These are phyloP conservation scores for Ochotona curzoniae DNA, from an alignment of 2,113 vertebrate species.

Conservation along the genomic window DNA sequence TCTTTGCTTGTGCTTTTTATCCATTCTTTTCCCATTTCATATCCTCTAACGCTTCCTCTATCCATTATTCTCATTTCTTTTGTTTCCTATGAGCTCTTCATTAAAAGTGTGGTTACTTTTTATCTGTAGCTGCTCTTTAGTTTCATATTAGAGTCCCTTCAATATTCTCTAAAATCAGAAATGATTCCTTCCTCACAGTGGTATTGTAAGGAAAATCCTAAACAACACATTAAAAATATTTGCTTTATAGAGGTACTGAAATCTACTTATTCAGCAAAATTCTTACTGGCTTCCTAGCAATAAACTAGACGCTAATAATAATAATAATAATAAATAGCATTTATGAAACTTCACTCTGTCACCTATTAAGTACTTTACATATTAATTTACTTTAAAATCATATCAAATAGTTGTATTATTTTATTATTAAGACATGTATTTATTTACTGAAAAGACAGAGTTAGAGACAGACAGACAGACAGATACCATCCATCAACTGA, in stretches of 20 bases:
- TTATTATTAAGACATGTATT: too few species aligned
- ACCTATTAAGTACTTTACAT: background rate
- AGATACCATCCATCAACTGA: too few species aligned
- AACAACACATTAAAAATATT: background rate
- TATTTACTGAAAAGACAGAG: too few species aligned
- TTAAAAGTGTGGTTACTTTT: background rate
- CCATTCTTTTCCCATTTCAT: background rate
- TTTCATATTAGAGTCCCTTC: background rate
- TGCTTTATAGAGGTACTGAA: background rate
- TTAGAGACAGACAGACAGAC: too few species aligned
- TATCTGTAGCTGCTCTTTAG: background rate
- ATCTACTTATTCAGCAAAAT: conserved; percentile 17
- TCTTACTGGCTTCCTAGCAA: background rate
- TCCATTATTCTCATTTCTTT: background rate
- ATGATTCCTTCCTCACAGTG: background rate
- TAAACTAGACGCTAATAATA: background rate
- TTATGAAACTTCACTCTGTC: background rate
- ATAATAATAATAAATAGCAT: conserved; percentile 1
- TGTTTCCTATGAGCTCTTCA: background rate
- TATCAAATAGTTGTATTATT: background rate
- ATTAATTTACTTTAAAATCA: conserved; percentile 26
- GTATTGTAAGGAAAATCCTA: background rate
- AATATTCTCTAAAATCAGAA: conserved; percentile 41
- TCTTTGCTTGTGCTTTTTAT: background rate
- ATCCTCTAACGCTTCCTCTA: background rate